Percentiles rank a stretch among this genome's conserved stretches.
phyloP scores from a whole-genome alignment of 2,113 vertebrate species.

The Trichomycterus rosablanca region DNA sequence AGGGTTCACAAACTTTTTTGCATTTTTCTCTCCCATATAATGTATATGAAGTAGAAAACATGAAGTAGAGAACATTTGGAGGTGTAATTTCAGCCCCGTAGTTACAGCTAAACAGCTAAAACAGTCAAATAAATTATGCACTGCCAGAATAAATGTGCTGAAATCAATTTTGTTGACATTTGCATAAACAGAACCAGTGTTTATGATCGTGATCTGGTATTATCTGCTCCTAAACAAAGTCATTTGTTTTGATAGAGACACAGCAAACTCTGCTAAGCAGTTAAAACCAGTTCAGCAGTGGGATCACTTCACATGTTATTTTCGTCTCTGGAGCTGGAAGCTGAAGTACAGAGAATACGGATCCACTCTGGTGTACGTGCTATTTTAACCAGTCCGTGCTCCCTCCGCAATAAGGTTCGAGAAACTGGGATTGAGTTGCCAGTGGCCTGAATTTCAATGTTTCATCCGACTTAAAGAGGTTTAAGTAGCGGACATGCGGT shows the following conservation, averaged over 20 bases:
- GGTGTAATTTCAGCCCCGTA: no score
- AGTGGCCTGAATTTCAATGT: slow-evolving; percentile 23
- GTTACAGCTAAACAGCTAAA: no score
- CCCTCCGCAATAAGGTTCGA: slow-evolving; percentile 11
- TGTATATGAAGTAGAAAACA: no score
- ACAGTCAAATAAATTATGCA: neutral
- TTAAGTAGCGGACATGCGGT: slow-evolving; percentile 10
- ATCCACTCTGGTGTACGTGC: slow-evolving; percentile 15
- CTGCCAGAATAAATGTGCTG: neutral
- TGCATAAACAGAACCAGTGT: neutral
- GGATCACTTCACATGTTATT: slow-evolving; percentile 40
- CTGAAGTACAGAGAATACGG: slow-evolving; percentile 28
- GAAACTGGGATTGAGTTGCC: slow-evolving; percentile 20
- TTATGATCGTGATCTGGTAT: neutral
- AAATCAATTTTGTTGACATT: slow-evolving; percentile 8
- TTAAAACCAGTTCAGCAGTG: slow-evolving; percentile 25
- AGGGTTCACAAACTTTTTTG: no score
- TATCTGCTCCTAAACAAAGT: slow-evolving; percentile 6
- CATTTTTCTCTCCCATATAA: no score
- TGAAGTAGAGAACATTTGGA: no score
- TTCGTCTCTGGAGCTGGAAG: slow-evolving; percentile 38
- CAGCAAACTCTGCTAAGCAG: slow-evolving; percentile 4
- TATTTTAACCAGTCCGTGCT: slow-evolving; percentile 43
- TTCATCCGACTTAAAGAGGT: slow-evolving; percentile 11
- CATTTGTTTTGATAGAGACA: neutral